These are phyloP conservation scores for Temnothorax longispinosus DNA, from an alignment of 1,140 invertebrate species.

Conservation along the genomic window DNA sequence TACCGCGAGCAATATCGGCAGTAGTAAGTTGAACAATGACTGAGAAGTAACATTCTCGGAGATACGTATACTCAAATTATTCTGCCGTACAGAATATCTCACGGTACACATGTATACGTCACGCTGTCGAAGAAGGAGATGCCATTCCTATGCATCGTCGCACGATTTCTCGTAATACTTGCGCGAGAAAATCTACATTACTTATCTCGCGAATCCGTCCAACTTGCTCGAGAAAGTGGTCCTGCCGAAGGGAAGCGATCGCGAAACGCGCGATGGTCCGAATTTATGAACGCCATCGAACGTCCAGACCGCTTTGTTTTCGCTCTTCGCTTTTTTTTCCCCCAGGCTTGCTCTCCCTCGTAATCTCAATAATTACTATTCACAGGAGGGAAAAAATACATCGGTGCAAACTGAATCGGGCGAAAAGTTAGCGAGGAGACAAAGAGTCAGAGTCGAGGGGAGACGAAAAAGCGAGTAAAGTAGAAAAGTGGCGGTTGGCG, in stretches of 20 bases:
- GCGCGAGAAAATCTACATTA: background rate
- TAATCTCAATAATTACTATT: slow-evolving; percentile 41
- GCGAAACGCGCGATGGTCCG: background rate
- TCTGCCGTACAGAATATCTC: background rate
- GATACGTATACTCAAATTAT: slow-evolving; percentile 15
- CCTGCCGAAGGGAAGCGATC: background rate
- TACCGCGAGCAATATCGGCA: slow-evolving; percentile 25
- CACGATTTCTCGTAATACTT: background rate
- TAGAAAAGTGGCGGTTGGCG: slow-evolving; percentile 13
- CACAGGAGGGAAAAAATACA: slow-evolving; percentile 25
- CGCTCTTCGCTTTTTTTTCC: background rate
- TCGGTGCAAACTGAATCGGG: slow-evolving; percentile 15
- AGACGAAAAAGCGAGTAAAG: slow-evolving; percentile 11
- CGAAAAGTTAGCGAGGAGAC: slow-evolving; percentile 26
- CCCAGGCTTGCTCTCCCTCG: background rate
- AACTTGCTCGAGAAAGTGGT: background rate
- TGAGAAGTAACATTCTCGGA: background rate
- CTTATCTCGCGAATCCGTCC: slow-evolving; percentile 6
- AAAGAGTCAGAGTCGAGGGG: slow-evolving; percentile 56
- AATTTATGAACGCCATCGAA: background rate
- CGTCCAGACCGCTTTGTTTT: background rate
- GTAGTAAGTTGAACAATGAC: slow-evolving; percentile 40
- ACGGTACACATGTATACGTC: background rate
- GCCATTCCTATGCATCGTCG: background rate
- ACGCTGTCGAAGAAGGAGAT: background rate